Base-by-base conservation (phyloP, 2,113 vertebrate genomes). In the Equus quagga region DNA sequence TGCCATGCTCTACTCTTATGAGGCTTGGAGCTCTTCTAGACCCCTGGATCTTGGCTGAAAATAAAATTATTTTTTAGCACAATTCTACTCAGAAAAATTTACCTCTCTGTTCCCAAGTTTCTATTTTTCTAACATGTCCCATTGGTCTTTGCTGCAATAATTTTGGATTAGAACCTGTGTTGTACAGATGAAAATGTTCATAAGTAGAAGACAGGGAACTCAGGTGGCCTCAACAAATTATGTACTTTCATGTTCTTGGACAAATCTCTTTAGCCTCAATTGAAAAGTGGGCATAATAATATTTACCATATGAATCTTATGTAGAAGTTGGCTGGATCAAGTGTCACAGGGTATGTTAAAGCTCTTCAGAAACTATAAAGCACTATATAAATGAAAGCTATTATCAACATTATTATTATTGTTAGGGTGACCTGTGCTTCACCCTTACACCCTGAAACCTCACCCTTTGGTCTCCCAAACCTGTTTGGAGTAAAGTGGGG, bases 381-480 rank as follows among this genome's bases (percentile, higher is more conserved):
- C 83, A 3, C 58, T 65, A 41, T 33, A 24, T 36, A 80, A 95
- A 82, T 81, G 17, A 90, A 92, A 92, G 54, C 9, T 73, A 31
- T 24, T 65, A 69, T 65, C 21, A 31, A 44, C 28, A 54, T 64
- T 31, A 69, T 56, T 31, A 44, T 41, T 91, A 46, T 65, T 95
- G 56, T 85, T 33, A 49, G n/a, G 7, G 7, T 82, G 75, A 92
- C 54, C 88, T 97, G 23, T 65, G 44, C 23, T 95, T 96, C 70
- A 96, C 79, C 93, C 33, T 95, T 73, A 73, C 62, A 75, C 33
- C 11, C 26, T 64, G 58, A 73, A 0, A 49, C n/a, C 18, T 92
- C 90, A 73, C 12, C 56, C 41, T 86, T 82, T 92, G 69, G 76
- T 87, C 70, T 94, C n/a, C 8, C 84, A 98, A 96, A 79, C 73